Conservation (phyloP, 2,888 invertebrate species). For the Dastarcus helophoroides region DNA sequence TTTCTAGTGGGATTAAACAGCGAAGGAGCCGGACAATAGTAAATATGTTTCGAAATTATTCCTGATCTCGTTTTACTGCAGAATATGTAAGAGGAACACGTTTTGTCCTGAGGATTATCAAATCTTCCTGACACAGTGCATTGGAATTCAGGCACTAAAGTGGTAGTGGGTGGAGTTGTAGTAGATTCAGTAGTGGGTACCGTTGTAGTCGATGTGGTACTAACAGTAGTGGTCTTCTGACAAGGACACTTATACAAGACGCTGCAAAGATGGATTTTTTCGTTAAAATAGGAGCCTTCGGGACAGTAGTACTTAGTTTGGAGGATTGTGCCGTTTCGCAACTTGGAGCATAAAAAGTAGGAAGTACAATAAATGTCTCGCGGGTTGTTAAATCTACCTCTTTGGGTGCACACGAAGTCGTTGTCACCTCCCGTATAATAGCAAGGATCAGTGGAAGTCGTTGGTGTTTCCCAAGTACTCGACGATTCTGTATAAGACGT, state of each 20-base stretch:
- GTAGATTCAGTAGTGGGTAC: conserved; percentile 1
- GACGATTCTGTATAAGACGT: too few species aligned
- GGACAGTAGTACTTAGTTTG: conserved; percentile 15
- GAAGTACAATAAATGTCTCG: conserved; percentile 8
- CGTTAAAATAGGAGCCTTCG: conserved; percentile 15
- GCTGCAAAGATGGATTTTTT: conserved; percentile 7
- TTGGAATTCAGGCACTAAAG: background rate
- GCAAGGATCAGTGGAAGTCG: background rate
- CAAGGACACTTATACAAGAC: conserved; percentile 8
- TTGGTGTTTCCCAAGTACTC: background rate
- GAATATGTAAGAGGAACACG: conserved; percentile 7
- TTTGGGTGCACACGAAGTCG: conserved; percentile 7
- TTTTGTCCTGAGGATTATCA: conserved; percentile 5
- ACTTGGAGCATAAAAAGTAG: conserved; percentile 8
- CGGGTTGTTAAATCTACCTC: conserved; percentile 9
- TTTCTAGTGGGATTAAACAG: too few species aligned
- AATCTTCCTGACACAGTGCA: conserved; percentile 5
- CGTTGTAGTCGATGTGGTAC: conserved; percentile 4
- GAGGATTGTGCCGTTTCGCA: conserved; percentile 3
- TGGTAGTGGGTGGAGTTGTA: conserved; percentile 2
- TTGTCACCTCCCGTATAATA: too few species aligned
- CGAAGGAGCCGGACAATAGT: too few species aligned
- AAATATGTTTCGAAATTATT: too few species aligned
- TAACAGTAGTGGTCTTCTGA: conserved; percentile 7
- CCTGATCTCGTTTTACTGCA: background rate